Conservation (phyloP, 2,888 invertebrate species). For the Crepidodera aurea region DNA sequence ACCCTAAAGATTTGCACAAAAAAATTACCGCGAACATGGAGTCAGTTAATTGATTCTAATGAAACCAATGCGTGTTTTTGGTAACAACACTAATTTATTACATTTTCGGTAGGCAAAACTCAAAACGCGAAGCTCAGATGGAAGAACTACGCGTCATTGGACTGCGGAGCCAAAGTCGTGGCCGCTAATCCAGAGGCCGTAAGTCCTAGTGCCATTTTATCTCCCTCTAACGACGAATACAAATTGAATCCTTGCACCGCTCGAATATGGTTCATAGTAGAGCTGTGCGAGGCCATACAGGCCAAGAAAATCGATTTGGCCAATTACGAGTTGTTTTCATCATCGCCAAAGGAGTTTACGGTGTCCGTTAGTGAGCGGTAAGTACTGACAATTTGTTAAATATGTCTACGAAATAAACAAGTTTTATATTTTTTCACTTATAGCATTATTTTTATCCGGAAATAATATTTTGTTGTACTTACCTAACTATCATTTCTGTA, state of each 20-base stretch:
- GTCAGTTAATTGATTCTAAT: no score
- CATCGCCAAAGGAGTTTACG: constrained; percentile 91
- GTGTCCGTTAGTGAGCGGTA: constrained; percentile 88
- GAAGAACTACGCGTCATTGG: constrained; percentile 95
- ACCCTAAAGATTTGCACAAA: no score
- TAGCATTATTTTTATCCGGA: no score
- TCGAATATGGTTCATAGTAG: constrained; percentile 94
- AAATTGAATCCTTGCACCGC: constrained; percentile 96
- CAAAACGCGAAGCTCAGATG: constrained; percentile 59
- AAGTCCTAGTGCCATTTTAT: constrained; percentile 85
- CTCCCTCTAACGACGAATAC: constrained; percentile 93
- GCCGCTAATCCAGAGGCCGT: constrained; percentile 92
- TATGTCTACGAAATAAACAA: no score
- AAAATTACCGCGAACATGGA: no score
- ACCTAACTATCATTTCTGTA: no score
- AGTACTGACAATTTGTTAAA: not conserved
- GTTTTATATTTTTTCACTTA: no score
- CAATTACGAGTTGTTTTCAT: constrained; percentile 97
- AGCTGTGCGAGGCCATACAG: constrained; percentile 97
- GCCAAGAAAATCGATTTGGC: constrained; percentile 94
- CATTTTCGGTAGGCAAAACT: constrained; percentile 32
- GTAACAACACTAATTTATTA: no score
- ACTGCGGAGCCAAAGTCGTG: constrained; percentile 96
- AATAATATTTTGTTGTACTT: no score
- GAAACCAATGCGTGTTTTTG: no score